phyloP scores from a whole-genome alignment of 2,113 vertebrate species.

The Eulemur rufifrons region DNA sequence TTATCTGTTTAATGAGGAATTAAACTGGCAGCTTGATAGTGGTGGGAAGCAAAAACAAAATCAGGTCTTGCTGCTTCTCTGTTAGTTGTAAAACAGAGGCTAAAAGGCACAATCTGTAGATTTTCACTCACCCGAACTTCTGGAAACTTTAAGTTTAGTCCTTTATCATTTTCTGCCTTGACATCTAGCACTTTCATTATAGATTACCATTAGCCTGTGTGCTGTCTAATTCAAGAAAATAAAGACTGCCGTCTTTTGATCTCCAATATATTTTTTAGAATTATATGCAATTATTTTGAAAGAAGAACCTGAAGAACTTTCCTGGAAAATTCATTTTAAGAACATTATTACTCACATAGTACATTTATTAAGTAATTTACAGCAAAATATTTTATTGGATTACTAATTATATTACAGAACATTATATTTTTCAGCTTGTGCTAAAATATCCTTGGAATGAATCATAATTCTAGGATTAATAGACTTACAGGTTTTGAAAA shows the following conservation, averaged over 20 bases:
- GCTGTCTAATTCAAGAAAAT: slow-evolving; percentile 62
- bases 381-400: slow-evolving; percentile 67
- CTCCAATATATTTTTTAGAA: slow-evolving; percentile 77
- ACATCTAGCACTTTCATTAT: slow-evolving; percentile 45
- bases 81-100: slow-evolving; percentile 19
- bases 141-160: slow-evolving; percentile 38
- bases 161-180: slow-evolving; percentile 11
- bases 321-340: slow-evolving; percentile 79
- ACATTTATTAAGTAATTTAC: slow-evolving; percentile 70
- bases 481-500: slow-evolving; percentile 42
- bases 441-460: slow-evolving; percentile 74
- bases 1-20: slow-evolving; percentile 81
- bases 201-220: slow-evolving; percentile 17
- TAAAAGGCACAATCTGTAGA: background rate
- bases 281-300: slow-evolving; percentile 82
- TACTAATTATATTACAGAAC: slow-evolving; percentile 76
- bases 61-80: background rate
- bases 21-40: slow-evolving; percentile 40
- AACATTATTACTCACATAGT: slow-evolving; percentile 77
- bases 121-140: slow-evolving; percentile 57
- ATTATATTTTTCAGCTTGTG: slow-evolving; percentile 67
- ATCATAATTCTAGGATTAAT: slow-evolving; percentile 66
- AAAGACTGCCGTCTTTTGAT: slow-evolving; percentile 68
- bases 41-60: background rate
- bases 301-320: slow-evolving; percentile 77